These are phyloP conservation scores for Nymphalis urticae DNA, from an alignment of 2,888 invertebrate species.

Conservation along the genomic window DNA sequence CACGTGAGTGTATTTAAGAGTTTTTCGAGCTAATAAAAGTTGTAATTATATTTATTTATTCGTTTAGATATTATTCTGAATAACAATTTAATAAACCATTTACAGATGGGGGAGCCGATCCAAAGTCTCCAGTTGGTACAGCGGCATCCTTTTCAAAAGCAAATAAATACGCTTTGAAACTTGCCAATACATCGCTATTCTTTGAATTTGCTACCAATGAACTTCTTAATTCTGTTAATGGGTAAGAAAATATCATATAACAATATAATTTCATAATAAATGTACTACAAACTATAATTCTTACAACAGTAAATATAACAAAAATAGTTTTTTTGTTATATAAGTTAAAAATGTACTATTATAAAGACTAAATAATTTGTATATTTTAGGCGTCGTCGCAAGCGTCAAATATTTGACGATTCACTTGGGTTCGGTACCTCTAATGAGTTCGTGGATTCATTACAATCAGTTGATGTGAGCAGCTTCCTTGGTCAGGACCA, in stretches of 20 bases:
- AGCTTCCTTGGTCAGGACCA: constrained; percentile 84
- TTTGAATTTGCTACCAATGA: constrained; percentile 94
- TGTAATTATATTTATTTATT: neutral
- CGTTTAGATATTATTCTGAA: neutral
- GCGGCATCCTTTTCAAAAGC: constrained; percentile 96
- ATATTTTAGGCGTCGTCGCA: constrained; percentile 79
- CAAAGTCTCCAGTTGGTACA: constrained; percentile 91
- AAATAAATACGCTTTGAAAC: constrained; percentile 89
- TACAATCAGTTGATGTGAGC: constrained; percentile 90
- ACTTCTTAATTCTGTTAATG: constrained; percentile 85
- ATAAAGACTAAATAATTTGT: neutral
- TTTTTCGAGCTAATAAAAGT: neutral
- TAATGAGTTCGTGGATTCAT: constrained; percentile 87
- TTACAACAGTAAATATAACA: neutral
- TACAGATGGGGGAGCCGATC: constrained; percentile 89
- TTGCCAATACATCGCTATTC: constrained; percentile 93
- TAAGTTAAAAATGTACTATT: neutral
- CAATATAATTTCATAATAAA: neutral
- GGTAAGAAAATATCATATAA: constrained; percentile 57
- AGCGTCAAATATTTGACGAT: constrained; percentile 87
- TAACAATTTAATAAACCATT: constrained; percentile 12
- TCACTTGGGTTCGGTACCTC: constrained; percentile 67
- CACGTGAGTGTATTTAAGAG: constrained; percentile 21
- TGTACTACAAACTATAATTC: no score
- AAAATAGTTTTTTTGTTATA: neutral